Evolutionary conservation across 2,797 vertebrate genomes (phyloP), one percentile per base, ranked within the genome.

Genomic region (Erethizon dorsatum): DNA sequence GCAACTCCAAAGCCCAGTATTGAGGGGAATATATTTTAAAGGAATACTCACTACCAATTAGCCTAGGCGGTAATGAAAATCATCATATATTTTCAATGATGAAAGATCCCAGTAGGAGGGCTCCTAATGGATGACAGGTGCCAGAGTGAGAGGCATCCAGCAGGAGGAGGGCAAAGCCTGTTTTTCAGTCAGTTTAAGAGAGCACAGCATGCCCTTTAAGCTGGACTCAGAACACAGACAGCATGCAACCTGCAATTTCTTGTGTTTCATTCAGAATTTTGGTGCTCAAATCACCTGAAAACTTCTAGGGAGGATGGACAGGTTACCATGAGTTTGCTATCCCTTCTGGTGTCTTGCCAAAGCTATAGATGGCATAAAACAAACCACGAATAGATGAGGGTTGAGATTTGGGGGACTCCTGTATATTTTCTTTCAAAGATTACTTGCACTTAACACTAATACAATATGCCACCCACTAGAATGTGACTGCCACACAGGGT

Each of bases 71-170:
- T 98, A 98, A 98, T 98, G 98, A 98, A 99, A 99, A 98, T 98
- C 98, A 99, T 99, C 99, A 98, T 99, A 99, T 99, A 99, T 99
- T 99, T 98, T 99, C 98, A 98, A 98, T 98, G 99, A 99, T 99
- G 99, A 99, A 99, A 99, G 99, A 98, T 98, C 98, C 98, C 97
- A 98, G 98, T 98, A 98, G 99, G 99, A 99, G 99, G 99, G 98
- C 99, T 99, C 98, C 98, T 99, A 99, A 99, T 97, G 97, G 98
- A 99, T 99, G 99, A 99, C 99, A 99, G 99, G 99, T 99, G 99
- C 98, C 99, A 98, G 83, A 98, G 98, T 98, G 97, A 98, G 99
- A 98, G 84, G 71, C 87, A n/a, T 94, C 96, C 90, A 88, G 97
- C 11, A 18, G 87, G 95, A 97, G 91, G 89, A 97, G 93, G 94